Conservation (phyloP, 2,888 invertebrate genomes). For the Stenolophus ochropezus region DNA sequence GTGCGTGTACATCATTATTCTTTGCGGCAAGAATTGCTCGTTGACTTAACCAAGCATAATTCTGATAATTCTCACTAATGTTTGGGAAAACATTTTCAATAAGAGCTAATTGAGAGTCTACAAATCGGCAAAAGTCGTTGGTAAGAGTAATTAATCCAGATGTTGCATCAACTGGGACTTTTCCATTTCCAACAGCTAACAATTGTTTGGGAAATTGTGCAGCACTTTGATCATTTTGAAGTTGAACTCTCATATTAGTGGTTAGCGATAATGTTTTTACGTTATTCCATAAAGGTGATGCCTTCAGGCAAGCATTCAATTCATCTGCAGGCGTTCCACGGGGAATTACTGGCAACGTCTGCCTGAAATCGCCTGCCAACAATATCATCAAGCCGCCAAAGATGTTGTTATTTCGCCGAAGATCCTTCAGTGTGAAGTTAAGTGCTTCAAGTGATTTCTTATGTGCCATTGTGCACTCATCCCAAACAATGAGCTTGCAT, state of each 20-base stretch:
- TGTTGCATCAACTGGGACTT: slow-evolving; percentile 64
- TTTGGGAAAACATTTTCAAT: slow-evolving; percentile 67
- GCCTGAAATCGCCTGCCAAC: slow-evolving; percentile 68
- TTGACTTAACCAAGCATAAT: slow-evolving; percentile 65
- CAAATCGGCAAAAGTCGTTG: slow-evolving; percentile 65
- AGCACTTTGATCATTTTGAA: slow-evolving; percentile 65
- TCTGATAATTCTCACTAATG: slow-evolving; percentile 65
- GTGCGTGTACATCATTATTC: slow-evolving; percentile 66
- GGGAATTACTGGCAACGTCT: slow-evolving; percentile 68
- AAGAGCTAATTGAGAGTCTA: slow-evolving; percentile 63
- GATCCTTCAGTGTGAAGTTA: slow-evolving; percentile 66
- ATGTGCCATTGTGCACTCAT: slow-evolving; percentile 71
- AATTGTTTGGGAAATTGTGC: slow-evolving; percentile 66
- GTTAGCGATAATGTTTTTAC: slow-evolving; percentile 64
- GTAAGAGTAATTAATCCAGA: slow-evolving; percentile 66
- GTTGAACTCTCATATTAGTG: slow-evolving; percentile 66
- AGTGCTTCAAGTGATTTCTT: slow-evolving; percentile 68
- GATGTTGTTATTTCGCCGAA: slow-evolving; percentile 63
- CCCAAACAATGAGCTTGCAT: slow-evolving; percentile 69
- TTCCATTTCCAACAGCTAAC: slow-evolving; percentile 66
- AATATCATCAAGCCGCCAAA: slow-evolving; percentile 67
- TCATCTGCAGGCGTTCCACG: slow-evolving; percentile 67
- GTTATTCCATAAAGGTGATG: slow-evolving; percentile 65
- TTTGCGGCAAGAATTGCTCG: slow-evolving; percentile 68
- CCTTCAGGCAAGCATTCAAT: slow-evolving; percentile 68